Evolutionary conservation across 2,113 vertebrate species (phyloP).

Genomic region (Cinclus cinclus): DNA sequence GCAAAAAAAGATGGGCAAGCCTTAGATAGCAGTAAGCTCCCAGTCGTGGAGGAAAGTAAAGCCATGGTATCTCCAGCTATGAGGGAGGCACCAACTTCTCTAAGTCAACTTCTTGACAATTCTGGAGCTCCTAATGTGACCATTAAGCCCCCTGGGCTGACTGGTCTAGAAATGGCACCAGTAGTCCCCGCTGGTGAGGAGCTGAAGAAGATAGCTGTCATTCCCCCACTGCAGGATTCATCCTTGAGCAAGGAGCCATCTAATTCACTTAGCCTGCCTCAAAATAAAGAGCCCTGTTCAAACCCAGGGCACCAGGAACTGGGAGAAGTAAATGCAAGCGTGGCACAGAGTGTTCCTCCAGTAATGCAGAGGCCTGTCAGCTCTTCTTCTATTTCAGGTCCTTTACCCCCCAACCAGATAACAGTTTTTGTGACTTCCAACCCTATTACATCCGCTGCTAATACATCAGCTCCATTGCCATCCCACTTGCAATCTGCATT

Average conservation of each 20-base stretch:
- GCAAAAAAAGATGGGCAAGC: slow-evolving; percentile 72
- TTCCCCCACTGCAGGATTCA: slow-evolving; percentile 71
- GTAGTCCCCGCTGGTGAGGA: slow-evolving; percentile 70
- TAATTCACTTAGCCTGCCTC: slow-evolving; percentile 66
- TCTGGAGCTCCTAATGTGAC: slow-evolving; percentile 80
- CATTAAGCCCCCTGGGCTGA: slow-evolving; percentile 76
- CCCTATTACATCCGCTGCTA: slow-evolving; percentile 85
- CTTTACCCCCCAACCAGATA: slow-evolving; percentile 87
- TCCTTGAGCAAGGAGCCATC: slow-evolving; percentile 69
- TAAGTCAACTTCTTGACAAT: slow-evolving; percentile 94
- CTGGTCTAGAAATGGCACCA: slow-evolving; percentile 65
- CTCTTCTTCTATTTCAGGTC: slow-evolving; percentile 79
- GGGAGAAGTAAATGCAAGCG: slow-evolving; percentile 74
- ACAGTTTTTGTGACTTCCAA: slow-evolving; percentile 96
- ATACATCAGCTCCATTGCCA: slow-evolving; percentile 75
- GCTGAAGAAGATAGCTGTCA: slow-evolving; percentile 71
- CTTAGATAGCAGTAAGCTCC: slow-evolving; percentile 68
- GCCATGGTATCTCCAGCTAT: slow-evolving; percentile 77
- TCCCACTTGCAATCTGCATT: slow-evolving; percentile 82
- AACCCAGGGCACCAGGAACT: slow-evolving; percentile 70
- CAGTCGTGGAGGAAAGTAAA: slow-evolving; percentile 77
- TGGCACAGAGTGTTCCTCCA: slow-evolving; percentile 77
- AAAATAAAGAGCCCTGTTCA: slow-evolving; percentile 67
- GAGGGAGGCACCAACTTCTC: slow-evolving; percentile 87
- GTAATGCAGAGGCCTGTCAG: slow-evolving; percentile 85